Evolutionary conservation across 1,140 invertebrate genomes (phyloP), one percentile per base, ranked within the genome.

Genomic region (Calycopis cecrops): DNA sequence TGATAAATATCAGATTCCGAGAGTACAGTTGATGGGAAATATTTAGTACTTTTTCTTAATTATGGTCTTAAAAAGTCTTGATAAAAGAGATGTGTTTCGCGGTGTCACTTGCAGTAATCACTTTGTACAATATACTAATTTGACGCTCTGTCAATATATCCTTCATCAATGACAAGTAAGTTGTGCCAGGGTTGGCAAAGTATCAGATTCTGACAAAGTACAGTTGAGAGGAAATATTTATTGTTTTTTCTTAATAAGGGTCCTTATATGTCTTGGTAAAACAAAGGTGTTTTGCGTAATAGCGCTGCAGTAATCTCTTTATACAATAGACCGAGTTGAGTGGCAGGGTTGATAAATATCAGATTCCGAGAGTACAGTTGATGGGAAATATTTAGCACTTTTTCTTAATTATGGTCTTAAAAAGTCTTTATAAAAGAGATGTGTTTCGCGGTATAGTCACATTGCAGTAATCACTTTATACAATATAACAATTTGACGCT

Each of bases 311-410:
- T 54, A 62, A 57, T 57, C 51, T 53, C 35, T 49, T 38, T 50
- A 62, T 62, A 62, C 55, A 62, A 62, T 62, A 56, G 42, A 61
- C 8, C 28, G 0, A 21, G 50, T 61, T 61, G 59, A 61, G n/a
- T n/a, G 0, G n/a, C 38, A 40, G 38, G 38, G 38, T 14, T 40
- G 38, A 7, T 11, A 40, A 4, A 14, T 0, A 7, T 14, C n/a
- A 40, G 16, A 40, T 40, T 40, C 38, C n/a, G n/a, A 14, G 38
- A 40, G 38, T 40, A 40, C 38, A 14, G 9, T 6, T n/a, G n/a
- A 6, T n/a, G 6, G 38, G 35, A 11, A 11, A 4, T 40, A 14
- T 40, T 40, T 40, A 14, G 3, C n/a, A 6, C 38, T 40, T 40
- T 40, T 40, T 40, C n/a, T n/a, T n/a, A n/a, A n/a, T n/a, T n/a